Base-by-base conservation (phyloP, 2,113 vertebrate species). In the Corythaixoides concolor region DNA sequence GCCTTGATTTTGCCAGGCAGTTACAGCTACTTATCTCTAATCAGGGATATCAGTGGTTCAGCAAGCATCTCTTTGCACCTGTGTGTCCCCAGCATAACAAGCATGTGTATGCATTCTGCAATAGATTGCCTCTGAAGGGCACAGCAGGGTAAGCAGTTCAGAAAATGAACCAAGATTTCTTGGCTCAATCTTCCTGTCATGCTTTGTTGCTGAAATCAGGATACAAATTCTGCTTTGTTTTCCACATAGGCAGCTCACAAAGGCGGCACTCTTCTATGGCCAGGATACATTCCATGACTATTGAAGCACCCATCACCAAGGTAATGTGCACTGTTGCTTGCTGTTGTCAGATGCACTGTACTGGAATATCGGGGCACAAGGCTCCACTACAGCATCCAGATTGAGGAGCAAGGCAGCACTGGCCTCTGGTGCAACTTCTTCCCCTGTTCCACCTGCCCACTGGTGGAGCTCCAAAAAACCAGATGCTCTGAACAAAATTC, bases 251-350 rank as follows among this genome's bases (percentile, higher is more conserved):
- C 95, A 98, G 99, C 97, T 99, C 99, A 58, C 99, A 99, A 97
- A 98, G 99, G 96, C 98, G 99, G 56, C 99, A 99, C 97, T 99
- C 99, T 39, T 99, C 99, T 60, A 98, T 99, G 99, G 99, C 99
- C 86, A 98, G 99, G 97, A 99, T 99, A 94, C 99, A 99, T 97
- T 99, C 99, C 92, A 99, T 99, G 99, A 99, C 99, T 8, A 99
- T 99, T 17, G 99, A 99, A 96, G 99, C 99, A 24, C 99, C 99
- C 87, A 99, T 99, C 97, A 99, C 99, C 89, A 99, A 99, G 99
- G 99, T 99, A 98, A 94, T 15, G 88, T 13, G 14, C 53, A 1
- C 37, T 14, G 43, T 64, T 20, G 3, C 39, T 32, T 10, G 32
- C 53, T 72, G 18, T 24, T 58, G 74, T 52, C 59, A 33, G 33